phyloP scores from a whole-genome alignment of 1,140 invertebrate species.

The Bilobella aurantiaca region DNA sequence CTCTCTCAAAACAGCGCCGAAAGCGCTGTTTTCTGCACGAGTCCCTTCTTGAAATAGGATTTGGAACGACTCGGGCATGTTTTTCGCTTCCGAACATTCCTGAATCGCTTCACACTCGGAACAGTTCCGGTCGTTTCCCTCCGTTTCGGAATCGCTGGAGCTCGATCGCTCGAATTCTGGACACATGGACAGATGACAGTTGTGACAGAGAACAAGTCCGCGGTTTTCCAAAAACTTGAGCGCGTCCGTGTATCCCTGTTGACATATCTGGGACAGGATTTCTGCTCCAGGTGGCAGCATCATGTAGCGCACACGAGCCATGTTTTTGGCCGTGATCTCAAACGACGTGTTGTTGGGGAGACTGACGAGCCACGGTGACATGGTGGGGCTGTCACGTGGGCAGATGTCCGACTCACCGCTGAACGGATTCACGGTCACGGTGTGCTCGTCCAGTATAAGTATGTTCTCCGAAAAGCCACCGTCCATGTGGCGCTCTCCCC shows the following conservation, averaged over 20 bases:
- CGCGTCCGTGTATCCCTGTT: not conserved
- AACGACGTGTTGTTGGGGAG: not conserved
- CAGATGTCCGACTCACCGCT: slow-evolving; percentile 97
- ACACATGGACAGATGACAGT: not conserved
- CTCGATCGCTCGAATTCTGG: not conserved
- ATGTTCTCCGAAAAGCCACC: slow-evolving; percentile 93
- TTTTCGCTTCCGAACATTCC: not conserved
- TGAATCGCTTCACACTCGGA: not conserved
- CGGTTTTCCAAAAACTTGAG: not conserved
- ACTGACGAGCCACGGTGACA: not conserved
- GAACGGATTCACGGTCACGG: slow-evolving; percentile 93
- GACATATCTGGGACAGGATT: not conserved
- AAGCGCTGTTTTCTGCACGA: no score
- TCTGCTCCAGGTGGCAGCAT: not conserved
- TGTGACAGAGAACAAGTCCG: not conserved
- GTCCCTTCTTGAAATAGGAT: no score
- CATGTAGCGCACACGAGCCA: not conserved
- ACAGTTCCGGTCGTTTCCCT: not conserved
- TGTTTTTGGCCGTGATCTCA: not conserved
- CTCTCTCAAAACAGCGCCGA: no score
- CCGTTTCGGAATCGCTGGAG: not conserved
- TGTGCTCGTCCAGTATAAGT: slow-evolving; percentile 83
- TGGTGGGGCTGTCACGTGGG: slow-evolving; percentile 59
- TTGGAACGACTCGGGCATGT: not conserved
- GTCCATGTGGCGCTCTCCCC: slow-evolving; percentile 87